Conservation (phyloP, 2,113 vertebrate species). For the Chloroceryle aenea region DNA sequence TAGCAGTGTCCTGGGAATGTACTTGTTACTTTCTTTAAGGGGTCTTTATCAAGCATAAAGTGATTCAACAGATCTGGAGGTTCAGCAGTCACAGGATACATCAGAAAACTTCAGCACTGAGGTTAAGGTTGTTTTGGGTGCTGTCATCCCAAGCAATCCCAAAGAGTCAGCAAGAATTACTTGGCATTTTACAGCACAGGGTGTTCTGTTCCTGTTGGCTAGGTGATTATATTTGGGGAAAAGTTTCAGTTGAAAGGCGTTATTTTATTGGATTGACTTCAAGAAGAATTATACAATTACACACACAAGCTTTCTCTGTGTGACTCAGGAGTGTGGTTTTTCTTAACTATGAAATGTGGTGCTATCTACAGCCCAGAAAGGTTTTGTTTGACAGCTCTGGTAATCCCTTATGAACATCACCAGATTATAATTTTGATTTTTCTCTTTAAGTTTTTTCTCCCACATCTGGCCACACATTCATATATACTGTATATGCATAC, state of each 20-base stretch:
- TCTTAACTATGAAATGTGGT: neutral
- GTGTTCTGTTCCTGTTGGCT: neutral
- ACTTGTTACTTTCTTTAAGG: neutral
- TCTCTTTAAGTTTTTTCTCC: neutral
- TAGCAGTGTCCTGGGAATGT: neutral
- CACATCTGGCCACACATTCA: neutral
- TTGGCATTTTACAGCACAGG: neutral
- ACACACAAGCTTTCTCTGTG: neutral
- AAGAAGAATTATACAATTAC: neutral
- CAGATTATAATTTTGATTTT: slow-evolving; percentile 25
- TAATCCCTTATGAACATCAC: slow-evolving; percentile 23
- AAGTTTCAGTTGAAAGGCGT: neutral
- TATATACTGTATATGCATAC: neutral
- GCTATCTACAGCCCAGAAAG: slow-evolving; percentile 5
- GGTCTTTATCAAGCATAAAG: neutral
- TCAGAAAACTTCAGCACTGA: neutral
- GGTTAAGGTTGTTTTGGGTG: neutral
- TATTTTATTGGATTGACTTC: slow-evolving; percentile 37
- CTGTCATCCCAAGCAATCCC: neutral
- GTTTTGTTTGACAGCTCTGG: slow-evolving; percentile 42
- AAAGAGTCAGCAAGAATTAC: neutral
- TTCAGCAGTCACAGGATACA: neutral
- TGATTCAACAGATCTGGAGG: neutral
- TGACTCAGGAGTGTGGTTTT: slow-evolving; percentile 6
- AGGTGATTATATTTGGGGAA: neutral